These are phyloP conservation scores for Cyprinodon diabolis DNA, from an alignment of 2,797 vertebrate species.

Conservation along the genomic window DNA sequence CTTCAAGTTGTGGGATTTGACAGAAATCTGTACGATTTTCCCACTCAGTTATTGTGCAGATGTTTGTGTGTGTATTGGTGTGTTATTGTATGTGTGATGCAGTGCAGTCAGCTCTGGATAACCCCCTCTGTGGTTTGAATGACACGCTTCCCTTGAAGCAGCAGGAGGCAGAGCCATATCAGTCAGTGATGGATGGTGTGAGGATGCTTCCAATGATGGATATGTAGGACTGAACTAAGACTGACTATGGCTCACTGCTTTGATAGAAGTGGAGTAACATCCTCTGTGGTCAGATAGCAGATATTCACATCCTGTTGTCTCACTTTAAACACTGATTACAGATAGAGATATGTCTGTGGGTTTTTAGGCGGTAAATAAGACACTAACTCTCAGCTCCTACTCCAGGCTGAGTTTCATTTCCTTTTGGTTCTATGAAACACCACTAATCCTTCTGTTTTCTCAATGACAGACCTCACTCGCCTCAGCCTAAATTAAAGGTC, in stretches of 20 bases:
- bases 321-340: conserved; percentile 36
- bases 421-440: conserved; percentile 42
- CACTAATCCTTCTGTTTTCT: conserved; percentile 22
- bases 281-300: conserved; percentile 35
- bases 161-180: conserved; percentile 50
- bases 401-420: conserved; percentile 11
- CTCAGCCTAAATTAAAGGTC: conserved; percentile 50
- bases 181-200: conserved; percentile 68
- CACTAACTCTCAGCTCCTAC: background rate
- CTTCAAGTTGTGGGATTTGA: conserved; percentile 23
- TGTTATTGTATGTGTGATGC: conserved; percentile 25
- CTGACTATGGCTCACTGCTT: conserved; percentile 47
- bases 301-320: conserved; percentile 29
- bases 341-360: conserved; percentile 14
- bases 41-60: conserved; percentile 18
- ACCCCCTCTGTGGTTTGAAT: conserved; percentile 58
- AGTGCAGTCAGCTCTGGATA: conserved; percentile 39
- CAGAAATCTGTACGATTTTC: conserved; percentile 20
- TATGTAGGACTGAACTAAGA: conserved; percentile 44
- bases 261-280: conserved; percentile 37
- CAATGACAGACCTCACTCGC: conserved; percentile 19
- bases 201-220: conserved; percentile 59
- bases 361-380: conserved; percentile 1
- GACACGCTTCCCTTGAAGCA: conserved; percentile 58
- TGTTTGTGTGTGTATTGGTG: conserved; percentile 7